Base-by-base conservation (phyloP, 1,140 invertebrate genomes). In the Reticulitermes speratus region DNA sequence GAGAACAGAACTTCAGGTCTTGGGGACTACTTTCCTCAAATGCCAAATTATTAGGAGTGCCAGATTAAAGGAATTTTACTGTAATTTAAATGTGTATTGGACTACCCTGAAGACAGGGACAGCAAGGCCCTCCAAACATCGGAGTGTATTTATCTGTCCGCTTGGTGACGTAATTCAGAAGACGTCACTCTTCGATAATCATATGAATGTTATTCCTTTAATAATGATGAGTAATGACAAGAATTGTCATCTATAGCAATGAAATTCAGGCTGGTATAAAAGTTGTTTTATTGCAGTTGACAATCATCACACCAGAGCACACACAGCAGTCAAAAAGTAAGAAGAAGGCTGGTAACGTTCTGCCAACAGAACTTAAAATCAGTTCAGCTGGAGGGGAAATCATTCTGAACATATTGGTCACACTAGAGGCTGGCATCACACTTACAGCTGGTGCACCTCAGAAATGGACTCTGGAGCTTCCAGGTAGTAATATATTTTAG, bases 381-480 rank as follows among this genome's bases (percentile, higher is more conserved):
- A 85, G 21, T 69, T 48, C 85, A 65, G 21, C n/a, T 30, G 85
- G 85, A 8, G 85, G 85, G 8, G 59, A 65, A 25, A 38, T 85
- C 32, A 69, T 6, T 30, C 38, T 48, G 65, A 6, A 7, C 1
- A 11, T 85, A n/a, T n/a, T 14, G 3, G n/a, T 85, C 23, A 38
- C 32, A 38, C n/a, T 93, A 86, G 90, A 89, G 25, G 90, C 91
- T 75, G 92, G 92, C 83, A 91, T 95, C 0, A 94, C 94, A 89
- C 93, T 95, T 84, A 95, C 94, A 21, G 87, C 91, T 0, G 93
- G 93, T n/a, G 94, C 94, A 8, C 94, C 94, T 12, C 95, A 96
- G 89, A 93, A 92, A 87, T 96, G 95, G 93, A 87, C 87, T 3
- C 65, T 93, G 12, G 87, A 88, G 52, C 86, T 91, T 52, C 89